phyloP scores from a whole-genome alignment of 2,113 vertebrate genomes.

The Myocastor coypus region DNA sequence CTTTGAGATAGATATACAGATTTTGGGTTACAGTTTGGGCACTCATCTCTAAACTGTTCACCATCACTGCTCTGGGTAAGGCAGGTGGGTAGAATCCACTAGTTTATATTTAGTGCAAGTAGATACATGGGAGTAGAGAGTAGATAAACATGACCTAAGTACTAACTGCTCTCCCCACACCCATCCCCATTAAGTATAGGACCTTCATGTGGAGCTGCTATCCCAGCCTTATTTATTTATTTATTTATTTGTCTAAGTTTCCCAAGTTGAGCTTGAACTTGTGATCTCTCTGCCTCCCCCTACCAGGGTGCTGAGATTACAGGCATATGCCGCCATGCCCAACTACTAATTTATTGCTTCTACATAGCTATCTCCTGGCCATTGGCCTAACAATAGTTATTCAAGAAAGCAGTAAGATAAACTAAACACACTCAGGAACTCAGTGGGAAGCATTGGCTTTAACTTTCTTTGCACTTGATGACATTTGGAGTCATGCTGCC shows the following conservation, averaged over 20 bases:
- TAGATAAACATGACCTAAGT: background rate
- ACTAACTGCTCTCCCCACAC: background rate
- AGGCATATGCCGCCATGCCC: background rate
- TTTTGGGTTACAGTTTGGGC: no score
- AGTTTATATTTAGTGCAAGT: background rate
- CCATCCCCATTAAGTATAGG: background rate
- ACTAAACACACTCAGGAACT: background rate
- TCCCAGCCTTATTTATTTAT: background rate
- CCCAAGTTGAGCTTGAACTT: no score
- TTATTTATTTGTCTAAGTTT: no score
- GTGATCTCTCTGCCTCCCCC: no score
- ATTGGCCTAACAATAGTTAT: background rate
- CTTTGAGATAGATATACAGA: no score
- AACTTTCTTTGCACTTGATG: constrained; percentile 19
- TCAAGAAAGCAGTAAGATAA: background rate
- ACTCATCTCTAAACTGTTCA: no score
- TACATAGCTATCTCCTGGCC: background rate
- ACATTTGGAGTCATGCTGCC: background rate
- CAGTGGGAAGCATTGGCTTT: background rate
- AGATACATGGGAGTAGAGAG: background rate
- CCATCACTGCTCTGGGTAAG: background rate
- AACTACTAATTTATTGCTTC: background rate
- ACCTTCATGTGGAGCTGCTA: background rate
- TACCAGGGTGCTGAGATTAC: no score
- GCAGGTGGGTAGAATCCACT: background rate